These are phyloP conservation scores for Aurelia sp. DNA, from an alignment of 30 jellyfish, hydroid and myxozoan species.

Conservation along the genomic window DNA sequence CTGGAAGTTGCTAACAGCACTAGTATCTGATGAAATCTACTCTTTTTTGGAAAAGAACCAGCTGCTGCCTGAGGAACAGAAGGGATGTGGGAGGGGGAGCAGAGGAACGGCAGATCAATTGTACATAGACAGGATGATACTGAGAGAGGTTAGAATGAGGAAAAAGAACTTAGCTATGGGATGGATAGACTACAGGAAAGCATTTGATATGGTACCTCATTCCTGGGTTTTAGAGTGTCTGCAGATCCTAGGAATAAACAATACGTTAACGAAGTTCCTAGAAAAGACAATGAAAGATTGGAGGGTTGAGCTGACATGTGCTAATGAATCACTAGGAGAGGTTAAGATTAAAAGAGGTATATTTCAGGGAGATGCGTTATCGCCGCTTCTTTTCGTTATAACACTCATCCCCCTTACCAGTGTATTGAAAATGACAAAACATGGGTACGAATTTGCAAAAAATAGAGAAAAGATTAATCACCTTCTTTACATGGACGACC, in stretches of 20 bases:
- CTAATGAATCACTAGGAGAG: too few species aligned
- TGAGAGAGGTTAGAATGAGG: slow-evolving; percentile 13
- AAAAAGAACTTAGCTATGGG: neutral
- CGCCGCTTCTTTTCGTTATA: too few species aligned
- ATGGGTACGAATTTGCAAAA: neutral
- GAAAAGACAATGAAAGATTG: too few species aligned
- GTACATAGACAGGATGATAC: slow-evolving; percentile 28
- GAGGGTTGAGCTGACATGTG: too few species aligned
- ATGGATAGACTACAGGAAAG: slow-evolving; percentile 44
- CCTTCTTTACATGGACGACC: too few species aligned
- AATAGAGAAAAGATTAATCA: neutral
- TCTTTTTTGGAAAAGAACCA: neutral
- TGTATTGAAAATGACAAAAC: neutral
- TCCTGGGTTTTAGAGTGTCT: slow-evolving; percentile 3
- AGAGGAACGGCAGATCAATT: slow-evolving; percentile 30
- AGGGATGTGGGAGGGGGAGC: neutral
- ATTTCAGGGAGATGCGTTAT: too few species aligned
- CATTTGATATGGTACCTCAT: slow-evolving; percentile 44
- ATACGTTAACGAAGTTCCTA: too few species aligned
- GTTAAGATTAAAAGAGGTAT: too few species aligned
- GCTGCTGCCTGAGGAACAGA: slow-evolving; percentile 25
- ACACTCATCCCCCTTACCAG: too few species aligned
- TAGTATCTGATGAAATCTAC: slow-evolving; percentile 7
- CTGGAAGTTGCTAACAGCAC: slow-evolving; percentile 31
- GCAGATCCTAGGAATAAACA: too few species aligned